Evolutionary conservation across 2,888 invertebrate species (phyloP).

Genomic region (Stenichneumon culpator): DNA sequence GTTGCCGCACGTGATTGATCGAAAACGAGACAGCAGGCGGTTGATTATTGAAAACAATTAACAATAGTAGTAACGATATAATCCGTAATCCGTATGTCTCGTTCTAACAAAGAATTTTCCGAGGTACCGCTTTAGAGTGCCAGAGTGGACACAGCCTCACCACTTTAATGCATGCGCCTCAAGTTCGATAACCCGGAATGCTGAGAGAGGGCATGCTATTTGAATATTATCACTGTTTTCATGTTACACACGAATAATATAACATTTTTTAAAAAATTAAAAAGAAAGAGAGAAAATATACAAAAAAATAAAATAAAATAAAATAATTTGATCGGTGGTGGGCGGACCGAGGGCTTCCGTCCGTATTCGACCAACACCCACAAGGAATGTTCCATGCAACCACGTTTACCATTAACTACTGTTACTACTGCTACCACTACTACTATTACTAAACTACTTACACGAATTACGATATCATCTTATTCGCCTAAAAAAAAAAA

Average conservation of each 20-base stretch:
- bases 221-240: slow-evolving; percentile 70
- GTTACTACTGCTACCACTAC: slow-evolving; percentile 46
- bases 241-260: slow-evolving; percentile 69
- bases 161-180: slow-evolving; percentile 72
- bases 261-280: slow-evolving; percentile 38
- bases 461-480: slow-evolving; percentile 51
- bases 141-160: slow-evolving; percentile 70
- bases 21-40: slow-evolving; percentile 53
- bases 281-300: slow-evolving; percentile 5
- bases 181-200: slow-evolving; percentile 71
- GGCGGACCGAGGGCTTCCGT: slow-evolving; percentile 56
- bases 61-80: slow-evolving; percentile 18
- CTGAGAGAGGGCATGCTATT: slow-evolving; percentile 72
- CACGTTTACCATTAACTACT: slow-evolving; percentile 56
- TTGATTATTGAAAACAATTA: slow-evolving; percentile 35
- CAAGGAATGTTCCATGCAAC: slow-evolving; percentile 61
- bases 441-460: slow-evolving; percentile 53
- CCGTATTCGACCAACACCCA: slow-evolving; percentile 64
- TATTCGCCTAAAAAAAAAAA: slow-evolving; percentile 38
- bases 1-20: slow-evolving; percentile 63
- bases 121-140: slow-evolving; percentile 69
- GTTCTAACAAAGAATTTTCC: slow-evolving; percentile 73
- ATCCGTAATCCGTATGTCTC: slow-evolving; percentile 63
- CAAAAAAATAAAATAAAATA: slow-evolving; percentile 26
- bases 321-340: slow-evolving; percentile 36